A percentile compares a stretch with the other conserved stretches of the same genome.
These are phyloP conservation scores for Psylliodes chrysocephalus DNA, from an alignment of 2,888 invertebrate genomes.

Conservation along the genomic window DNA sequence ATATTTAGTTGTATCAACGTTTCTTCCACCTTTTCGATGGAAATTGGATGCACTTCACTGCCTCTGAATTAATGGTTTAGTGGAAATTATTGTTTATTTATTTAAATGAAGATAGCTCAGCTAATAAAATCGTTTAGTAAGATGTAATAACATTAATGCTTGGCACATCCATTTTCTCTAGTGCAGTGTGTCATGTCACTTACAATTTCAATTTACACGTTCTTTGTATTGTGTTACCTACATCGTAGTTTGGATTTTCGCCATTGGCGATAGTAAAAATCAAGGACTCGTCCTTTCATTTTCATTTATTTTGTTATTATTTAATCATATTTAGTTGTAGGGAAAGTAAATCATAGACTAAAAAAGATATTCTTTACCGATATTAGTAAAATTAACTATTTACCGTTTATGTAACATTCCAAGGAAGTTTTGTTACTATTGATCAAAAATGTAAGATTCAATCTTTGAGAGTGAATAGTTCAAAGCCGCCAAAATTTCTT, in stretches of 20 bases:
- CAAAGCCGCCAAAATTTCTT: too few species aligned
- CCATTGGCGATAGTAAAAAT: slow-evolving; percentile 5
- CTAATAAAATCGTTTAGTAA: slow-evolving; percentile 44
- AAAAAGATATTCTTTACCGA: too few species aligned
- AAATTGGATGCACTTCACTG: too few species aligned
- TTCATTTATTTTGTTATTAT: too few species aligned
- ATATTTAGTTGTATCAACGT: too few species aligned
- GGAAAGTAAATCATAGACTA: too few species aligned
- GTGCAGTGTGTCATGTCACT: slow-evolving; percentile 27
- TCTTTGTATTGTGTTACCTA: slow-evolving; percentile 10
- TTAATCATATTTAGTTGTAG: not conserved
- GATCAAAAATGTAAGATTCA: too few species aligned
- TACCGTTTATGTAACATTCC: too few species aligned
- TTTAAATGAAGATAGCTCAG: slow-evolving; percentile 34
- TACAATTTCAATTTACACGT: slow-evolving; percentile 3
- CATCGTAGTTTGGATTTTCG: not conserved
- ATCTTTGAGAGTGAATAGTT: too few species aligned
- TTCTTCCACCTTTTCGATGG: too few species aligned
- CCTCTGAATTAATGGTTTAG: slow-evolving; percentile 16
- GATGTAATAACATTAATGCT: slow-evolving; percentile 51
- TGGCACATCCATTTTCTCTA: slow-evolving; percentile 42
- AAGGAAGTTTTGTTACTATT: too few species aligned
- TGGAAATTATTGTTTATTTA: slow-evolving; percentile 41
- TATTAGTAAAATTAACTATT: too few species aligned
- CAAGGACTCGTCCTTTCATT: slow-evolving; percentile 1